Percentiles rank a stretch among this genome's conserved stretches.
Conservation (phyloP, 2,888 invertebrate species). For the Ormyrus rosae region DNA sequence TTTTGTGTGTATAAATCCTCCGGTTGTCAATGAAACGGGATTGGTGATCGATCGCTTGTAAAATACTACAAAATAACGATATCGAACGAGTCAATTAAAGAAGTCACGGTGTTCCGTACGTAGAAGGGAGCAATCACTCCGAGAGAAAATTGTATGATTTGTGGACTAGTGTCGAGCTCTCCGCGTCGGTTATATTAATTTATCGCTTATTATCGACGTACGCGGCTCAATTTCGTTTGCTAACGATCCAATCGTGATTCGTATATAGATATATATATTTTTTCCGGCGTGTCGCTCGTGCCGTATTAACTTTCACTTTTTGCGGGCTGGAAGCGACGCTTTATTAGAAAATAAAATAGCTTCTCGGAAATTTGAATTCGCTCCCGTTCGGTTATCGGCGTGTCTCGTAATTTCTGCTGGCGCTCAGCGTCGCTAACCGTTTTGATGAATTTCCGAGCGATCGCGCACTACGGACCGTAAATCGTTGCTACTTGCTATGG, state of each 20-base stretch:
- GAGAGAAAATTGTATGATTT: constrained; percentile 3
- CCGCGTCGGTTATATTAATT: constrained; percentile 5
- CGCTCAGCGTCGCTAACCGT: too few species aligned
- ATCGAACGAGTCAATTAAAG: constrained; percentile 19
- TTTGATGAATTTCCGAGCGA: too few species aligned
- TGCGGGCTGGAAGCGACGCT: not conserved
- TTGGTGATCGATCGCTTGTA: constrained; percentile 8
- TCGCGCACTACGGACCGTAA: too few species aligned
- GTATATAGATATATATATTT: not conserved
- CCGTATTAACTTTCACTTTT: not conserved
- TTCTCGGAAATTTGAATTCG: not conserved
- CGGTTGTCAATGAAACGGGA: constrained; percentile 15
- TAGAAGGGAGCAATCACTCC: not conserved
- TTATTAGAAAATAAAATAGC: too few species aligned
- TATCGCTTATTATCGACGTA: not conserved
- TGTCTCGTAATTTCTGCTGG: too few species aligned
- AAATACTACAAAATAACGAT: not conserved
- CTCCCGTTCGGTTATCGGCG: not conserved
- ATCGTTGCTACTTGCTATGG: not conserved
- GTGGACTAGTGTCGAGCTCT: not conserved
- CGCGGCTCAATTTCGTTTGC: not conserved
- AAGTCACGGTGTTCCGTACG: not conserved
- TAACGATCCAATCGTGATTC: not conserved
- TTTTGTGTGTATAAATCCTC: constrained; percentile 11
- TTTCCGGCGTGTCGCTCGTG: not conserved